Conservation (phyloP, 2,888 invertebrate genomes). For the Drosophila bunnanda region DNA sequence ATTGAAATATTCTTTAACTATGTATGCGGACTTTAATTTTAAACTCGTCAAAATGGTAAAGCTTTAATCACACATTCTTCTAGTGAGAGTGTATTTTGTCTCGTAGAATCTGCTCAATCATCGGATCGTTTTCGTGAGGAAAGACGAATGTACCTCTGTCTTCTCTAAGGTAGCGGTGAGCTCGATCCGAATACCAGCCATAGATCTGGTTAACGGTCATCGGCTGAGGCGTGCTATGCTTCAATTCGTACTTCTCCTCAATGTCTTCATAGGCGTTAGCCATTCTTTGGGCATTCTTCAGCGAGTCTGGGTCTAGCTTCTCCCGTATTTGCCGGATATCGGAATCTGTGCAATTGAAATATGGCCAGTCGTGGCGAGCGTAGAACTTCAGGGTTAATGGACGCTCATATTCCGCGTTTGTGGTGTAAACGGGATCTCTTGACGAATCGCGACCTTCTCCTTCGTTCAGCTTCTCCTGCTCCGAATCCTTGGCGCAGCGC, state of each 20-base stretch:
- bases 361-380: conserved; percentile 71
- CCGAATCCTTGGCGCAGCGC: conserved; percentile 59
- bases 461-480: conserved; percentile 2
- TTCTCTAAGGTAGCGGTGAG: conserved; percentile 50
- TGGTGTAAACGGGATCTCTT: conserved; percentile 13
- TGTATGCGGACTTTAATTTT: conserved; percentile 23
- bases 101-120: conserved; percentile 43
- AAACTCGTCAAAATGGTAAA: neutral
- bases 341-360: conserved; percentile 57
- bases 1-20: conserved; percentile 3
- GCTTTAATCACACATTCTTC: neutral
- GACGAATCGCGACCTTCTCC: neutral
- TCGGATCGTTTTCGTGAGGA: conserved; percentile 63
- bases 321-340: conserved; percentile 47
- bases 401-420: conserved; percentile 47
- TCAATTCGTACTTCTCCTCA: conserved; percentile 38
- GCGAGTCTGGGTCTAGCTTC: conserved; percentile 42
- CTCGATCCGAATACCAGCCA: conserved; percentile 70
- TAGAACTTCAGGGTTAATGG: conserved; percentile 69
- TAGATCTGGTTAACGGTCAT: conserved; percentile 68
- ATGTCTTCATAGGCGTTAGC: neutral
- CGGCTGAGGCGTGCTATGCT: conserved; percentile 55
- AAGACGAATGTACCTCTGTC: conserved; percentile 66
- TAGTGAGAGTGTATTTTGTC: conserved; percentile 5
- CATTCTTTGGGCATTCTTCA: neutral